These are phyloP conservation scores for Heterodera schachtii DNA, from an alignment of 1,140 invertebrate species.

Conservation along the genomic window DNA sequence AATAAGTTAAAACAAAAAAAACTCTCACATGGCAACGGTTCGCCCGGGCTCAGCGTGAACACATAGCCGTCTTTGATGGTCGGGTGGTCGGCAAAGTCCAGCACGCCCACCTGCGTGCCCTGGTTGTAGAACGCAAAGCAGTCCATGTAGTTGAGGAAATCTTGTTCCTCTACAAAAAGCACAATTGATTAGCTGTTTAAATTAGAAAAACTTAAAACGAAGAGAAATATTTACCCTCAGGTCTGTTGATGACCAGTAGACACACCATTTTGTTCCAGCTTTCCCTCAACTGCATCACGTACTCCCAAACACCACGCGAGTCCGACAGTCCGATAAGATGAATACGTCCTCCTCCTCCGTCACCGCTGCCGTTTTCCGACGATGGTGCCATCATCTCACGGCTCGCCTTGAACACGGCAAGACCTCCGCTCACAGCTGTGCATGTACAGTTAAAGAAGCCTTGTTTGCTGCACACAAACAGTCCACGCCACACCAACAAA, in stretches of 20 bases:
- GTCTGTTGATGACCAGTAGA: conserved; percentile 14
- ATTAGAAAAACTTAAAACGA: not conserved
- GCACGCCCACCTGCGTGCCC: conserved; percentile 10
- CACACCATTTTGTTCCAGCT: conserved; percentile 23
- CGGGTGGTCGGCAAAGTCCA: conserved; percentile 15
- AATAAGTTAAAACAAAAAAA: too few relatives aligned
- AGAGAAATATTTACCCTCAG: conserved; percentile 8
- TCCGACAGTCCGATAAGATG: conserved; percentile 14
- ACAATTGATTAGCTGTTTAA: not conserved
- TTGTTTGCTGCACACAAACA: conserved; percentile 5
- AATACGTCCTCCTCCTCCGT: not conserved
- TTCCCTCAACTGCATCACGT: conserved; percentile 4
- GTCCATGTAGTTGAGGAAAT: conserved; percentile 1
- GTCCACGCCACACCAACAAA: not conserved
- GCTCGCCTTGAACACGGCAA: conserved; percentile 1
- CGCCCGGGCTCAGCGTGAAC: conserved; percentile 12
- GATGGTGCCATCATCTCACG: not conserved
- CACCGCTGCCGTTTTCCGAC: not conserved
- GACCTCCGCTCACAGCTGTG: conserved; percentile 5
- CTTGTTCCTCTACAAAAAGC: not conserved
- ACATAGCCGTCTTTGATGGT: conserved; percentile 26
- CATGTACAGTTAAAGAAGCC: conserved; percentile 6
- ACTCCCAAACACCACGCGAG: conserved; percentile 20
- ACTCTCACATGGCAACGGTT: conserved; percentile 19
- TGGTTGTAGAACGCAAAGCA: conserved; percentile 3